Evolutionary conservation across 2,797 vertebrate genomes (phyloP), one percentile per base, ranked within the genome.

Genomic region (Poeciliopsis turneri): DNA sequence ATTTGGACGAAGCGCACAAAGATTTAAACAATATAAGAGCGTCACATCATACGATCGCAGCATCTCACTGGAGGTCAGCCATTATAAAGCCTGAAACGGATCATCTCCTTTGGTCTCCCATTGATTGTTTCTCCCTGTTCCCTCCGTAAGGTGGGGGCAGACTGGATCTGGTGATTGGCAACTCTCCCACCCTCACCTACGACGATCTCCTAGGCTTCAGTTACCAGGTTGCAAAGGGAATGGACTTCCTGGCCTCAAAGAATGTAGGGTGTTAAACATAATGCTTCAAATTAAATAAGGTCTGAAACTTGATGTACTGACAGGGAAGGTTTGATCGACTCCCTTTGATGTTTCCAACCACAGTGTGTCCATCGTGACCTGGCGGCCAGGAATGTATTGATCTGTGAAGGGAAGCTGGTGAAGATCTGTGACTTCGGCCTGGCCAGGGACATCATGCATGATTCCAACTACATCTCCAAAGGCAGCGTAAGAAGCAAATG

Each of bases 361-460:
- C 92, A 99, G 98, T 99, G 98, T 20, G 98, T 99, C 82, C 98
- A 99, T 84, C 96, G 98, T 6, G 98, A 99, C 88, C 95, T 99
- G 81, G 98, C 98, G 0, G 98, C 98, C 75, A 97, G 98, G 80
- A 99, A 99, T 0, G 98, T 99, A 78, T 94, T 99, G 87, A 99
- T 99, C 93, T 99, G 98, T 1, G 98, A 99, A 80, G 98, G 98
- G 55, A 99, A 99, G 88, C 95, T 99, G 89, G 97, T 98, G 91
- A 99, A 99, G 95, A 99, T 99, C 90, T 99, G 98, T 84, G 98
- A 99, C 94, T 99, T 99, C 1, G 98, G 98, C 64, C 90, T 99
- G 88, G 98, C 98, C 0, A 95, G 98, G 85, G 98, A 99, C 94
- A 99, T 99, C 93, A 98, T 99, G 97, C 96, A 98, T 0, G 98